A percentile compares a stretch with the other conserved stretches of the same genome.
Conservation (phyloP, 2,797 vertebrate genomes). For the Gymnopithys bicolor region DNA sequence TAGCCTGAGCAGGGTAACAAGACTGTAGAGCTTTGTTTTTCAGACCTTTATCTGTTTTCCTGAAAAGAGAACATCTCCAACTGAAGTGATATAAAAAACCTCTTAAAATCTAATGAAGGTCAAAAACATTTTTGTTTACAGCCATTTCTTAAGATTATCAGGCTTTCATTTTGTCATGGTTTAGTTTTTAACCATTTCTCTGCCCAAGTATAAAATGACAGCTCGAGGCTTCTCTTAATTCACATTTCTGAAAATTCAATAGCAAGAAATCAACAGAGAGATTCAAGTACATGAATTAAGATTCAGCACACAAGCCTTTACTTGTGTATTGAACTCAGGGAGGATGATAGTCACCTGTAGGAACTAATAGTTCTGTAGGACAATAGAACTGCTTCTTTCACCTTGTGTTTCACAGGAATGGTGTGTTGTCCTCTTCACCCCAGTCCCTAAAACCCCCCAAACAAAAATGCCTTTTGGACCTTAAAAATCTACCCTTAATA, state of each 20-base stretch:
- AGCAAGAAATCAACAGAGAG: neutral
- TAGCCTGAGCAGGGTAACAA: neutral
- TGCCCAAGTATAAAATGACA: neutral
- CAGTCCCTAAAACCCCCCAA: neutral
- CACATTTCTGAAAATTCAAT: neutral
- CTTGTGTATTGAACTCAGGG: neutral
- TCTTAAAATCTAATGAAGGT: neutral
- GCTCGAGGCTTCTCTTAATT: neutral
- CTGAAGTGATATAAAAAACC: neutral
- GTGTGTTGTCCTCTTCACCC: accelerated
- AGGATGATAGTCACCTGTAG: neutral
- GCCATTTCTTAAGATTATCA: neutral
- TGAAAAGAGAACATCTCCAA: neutral
- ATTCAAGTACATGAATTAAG: slow-evolving; percentile 28
- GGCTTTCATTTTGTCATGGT: neutral
- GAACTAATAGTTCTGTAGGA: slow-evolving; percentile 7
- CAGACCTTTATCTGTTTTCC: neutral
- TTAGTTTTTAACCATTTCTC: slow-evolving; percentile 31
- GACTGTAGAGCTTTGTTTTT: neutral
- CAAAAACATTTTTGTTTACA: neutral
- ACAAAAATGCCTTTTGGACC: neutral
- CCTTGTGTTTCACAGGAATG: neutral
- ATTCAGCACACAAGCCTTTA: slow-evolving; percentile 6
- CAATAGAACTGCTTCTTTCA: neutral
- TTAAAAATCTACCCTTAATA: neutral